Evolutionary conservation across 1,140 invertebrate genomes (phyloP).

Genomic region (Pseudomyrmex dendroicus): DNA sequence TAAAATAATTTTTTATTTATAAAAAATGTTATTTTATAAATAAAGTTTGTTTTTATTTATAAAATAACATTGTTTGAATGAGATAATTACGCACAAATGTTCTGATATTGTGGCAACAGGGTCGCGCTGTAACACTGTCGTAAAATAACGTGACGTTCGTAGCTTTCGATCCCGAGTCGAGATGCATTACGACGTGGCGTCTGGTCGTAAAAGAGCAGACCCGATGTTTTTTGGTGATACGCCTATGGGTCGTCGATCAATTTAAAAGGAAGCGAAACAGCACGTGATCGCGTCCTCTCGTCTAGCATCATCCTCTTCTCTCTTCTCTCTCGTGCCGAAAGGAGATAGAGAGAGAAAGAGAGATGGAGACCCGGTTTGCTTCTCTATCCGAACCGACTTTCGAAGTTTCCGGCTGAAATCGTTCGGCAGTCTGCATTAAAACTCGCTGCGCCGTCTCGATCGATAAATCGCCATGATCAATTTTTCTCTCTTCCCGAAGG

Average conservation of each 20-base stretch:
- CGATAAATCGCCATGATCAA: constrained; percentile 23
- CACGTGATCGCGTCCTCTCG: constrained; percentile 41
- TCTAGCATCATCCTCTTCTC: constrained; percentile 5
- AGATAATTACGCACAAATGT: too few species aligned
- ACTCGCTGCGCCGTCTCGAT: constrained; percentile 19
- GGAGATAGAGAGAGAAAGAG: constrained; percentile 4
- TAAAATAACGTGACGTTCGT: constrained; percentile 22
- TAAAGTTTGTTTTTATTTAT: neutral
- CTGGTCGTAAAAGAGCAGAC: constrained; percentile 4
- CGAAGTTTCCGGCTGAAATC: constrained; percentile 37
- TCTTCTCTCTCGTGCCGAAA: neutral
- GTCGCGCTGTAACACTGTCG: constrained; percentile 13
- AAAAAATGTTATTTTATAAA: too few species aligned
- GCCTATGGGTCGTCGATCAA: constrained; percentile 57
- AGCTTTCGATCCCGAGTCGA: constrained; percentile 12
- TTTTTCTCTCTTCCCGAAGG: neutral
- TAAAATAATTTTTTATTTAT: neutral
- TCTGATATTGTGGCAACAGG: constrained; percentile 7
- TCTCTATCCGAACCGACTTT: constrained; percentile 45
- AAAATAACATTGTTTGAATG: neutral
- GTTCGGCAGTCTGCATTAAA: neutral
- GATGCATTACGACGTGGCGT: constrained; percentile 10
- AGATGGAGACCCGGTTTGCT: constrained; percentile 33
- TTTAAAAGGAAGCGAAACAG: constrained; percentile 55
- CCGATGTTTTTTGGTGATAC: constrained; percentile 47